Evolutionary conservation across 2,888 invertebrate species (phyloP).

Genomic region (Pterostichus madidus): DNA sequence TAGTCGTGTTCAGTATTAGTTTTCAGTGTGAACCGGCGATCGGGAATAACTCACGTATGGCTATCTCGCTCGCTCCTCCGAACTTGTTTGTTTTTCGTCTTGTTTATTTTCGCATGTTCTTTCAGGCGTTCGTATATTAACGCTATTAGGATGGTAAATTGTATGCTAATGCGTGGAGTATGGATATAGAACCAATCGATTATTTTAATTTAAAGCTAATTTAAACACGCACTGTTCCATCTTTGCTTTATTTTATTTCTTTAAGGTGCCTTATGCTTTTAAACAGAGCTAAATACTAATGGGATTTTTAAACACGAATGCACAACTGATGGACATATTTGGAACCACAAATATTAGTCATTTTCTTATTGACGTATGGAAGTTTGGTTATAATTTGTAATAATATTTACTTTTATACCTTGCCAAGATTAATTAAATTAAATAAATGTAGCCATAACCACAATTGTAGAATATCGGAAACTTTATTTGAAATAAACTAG

Average conservation of each 20-base stretch:
- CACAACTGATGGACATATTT: too few species aligned
- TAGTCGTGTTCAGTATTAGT: conserved; percentile 75
- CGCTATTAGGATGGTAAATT: conserved; percentile 61
- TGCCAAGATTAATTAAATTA: too few species aligned
- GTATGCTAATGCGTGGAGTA: conserved; percentile 55
- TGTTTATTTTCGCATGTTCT: conserved; percentile 61
- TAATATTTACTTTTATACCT: too few species aligned
- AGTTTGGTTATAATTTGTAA: too few species aligned
- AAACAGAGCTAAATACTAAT: too few species aligned
- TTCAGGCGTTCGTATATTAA: conserved; percentile 58
- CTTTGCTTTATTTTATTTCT: not conserved
- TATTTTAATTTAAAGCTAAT: conserved; percentile 61
- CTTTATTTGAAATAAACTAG: too few species aligned
- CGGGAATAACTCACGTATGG: conserved; percentile 46
- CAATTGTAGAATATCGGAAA: too few species aligned
- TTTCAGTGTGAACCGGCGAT: conserved; percentile 72
- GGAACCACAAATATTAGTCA: too few species aligned
- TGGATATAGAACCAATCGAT: conserved; percentile 61
- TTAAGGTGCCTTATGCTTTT: too few species aligned
- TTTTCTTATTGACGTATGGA: too few species aligned
- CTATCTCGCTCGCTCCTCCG: conserved; percentile 27
- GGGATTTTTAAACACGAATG: too few species aligned
- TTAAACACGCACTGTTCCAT: conserved; percentile 55
- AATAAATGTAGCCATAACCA: too few species aligned
- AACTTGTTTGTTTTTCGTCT: conserved; percentile 37